Conservation (phyloP, 2,797 vertebrate genomes). For the Oreonectes daqikongensis region DNA sequence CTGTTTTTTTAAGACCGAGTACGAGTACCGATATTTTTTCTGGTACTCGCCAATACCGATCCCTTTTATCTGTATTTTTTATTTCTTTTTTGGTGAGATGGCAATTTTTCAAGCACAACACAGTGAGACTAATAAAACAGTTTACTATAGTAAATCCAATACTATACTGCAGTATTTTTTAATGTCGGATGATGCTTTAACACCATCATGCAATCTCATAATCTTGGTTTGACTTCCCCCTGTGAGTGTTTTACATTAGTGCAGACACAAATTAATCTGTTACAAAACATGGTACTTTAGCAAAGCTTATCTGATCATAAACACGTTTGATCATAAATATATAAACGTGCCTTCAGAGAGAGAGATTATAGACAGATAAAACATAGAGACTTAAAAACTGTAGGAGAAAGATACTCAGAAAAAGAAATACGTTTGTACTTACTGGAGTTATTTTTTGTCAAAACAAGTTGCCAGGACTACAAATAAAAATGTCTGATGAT, state of each 20-base stretch:
- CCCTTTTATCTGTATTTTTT: no score
- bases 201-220: neutral
- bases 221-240: conserved; percentile 7
- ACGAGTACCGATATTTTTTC: no score
- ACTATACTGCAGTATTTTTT: no score
- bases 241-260: conserved; percentile 51
- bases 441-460: neutral
- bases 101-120: no score
- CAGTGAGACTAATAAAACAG: no score
- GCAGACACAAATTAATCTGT: conserved; percentile 30
- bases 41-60: no score
- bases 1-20: no score
- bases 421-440: neutral
- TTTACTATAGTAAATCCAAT: no score
- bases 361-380: conserved; percentile 19
- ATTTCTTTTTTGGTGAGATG: no score
- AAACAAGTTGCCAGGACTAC: conserved; percentile 48
- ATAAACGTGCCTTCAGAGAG: conserved; percentile 41
- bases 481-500: conserved; percentile 44
- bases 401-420: neutral
- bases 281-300: conserved; percentile 36
- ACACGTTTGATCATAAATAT: conserved; percentile 34
- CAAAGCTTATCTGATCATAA: conserved; percentile 53
- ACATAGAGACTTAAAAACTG: neutral
- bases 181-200: conserved; percentile 14